Conservation (phyloP, 2,888 invertebrate species). For the Aricia artaxerxes region DNA sequence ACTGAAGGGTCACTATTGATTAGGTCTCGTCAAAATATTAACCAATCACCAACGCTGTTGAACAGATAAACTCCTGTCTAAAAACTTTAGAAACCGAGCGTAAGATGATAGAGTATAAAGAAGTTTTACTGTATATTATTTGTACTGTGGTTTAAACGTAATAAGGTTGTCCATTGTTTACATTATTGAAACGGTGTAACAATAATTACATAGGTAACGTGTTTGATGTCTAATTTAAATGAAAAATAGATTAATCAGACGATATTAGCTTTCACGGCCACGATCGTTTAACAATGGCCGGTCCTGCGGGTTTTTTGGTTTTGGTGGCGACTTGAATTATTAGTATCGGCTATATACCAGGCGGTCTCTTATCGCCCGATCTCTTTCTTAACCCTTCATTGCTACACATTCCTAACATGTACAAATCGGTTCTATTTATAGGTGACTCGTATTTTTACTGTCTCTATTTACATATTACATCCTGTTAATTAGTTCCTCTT, state of each 20-base stretch:
- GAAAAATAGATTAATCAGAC: slow-evolving; percentile 73
- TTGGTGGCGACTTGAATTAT: slow-evolving; percentile 60
- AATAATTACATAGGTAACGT: slow-evolving; percentile 64
- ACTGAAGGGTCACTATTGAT: too few relatives aligned
- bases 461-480: slow-evolving; percentile 22
- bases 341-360: slow-evolving; percentile 57
- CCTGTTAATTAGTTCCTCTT: slow-evolving; percentile 9
- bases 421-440: slow-evolving; percentile 39
- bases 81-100: too few relatives aligned
- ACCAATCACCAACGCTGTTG: too few relatives aligned
- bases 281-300: slow-evolving; percentile 72
- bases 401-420: slow-evolving; percentile 61
- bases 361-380: slow-evolving; percentile 68
- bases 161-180: slow-evolving; percentile 52
- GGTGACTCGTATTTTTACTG: slow-evolving; percentile 26
- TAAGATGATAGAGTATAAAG: background rate
- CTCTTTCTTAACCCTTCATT: slow-evolving; percentile 74
- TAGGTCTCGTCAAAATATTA: too few relatives aligned
- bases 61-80: too few relatives aligned
- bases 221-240: slow-evolving; percentile 72
- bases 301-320: slow-evolving; percentile 64
- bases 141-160: slow-evolving; percentile 26
- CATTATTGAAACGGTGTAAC: slow-evolving; percentile 61
- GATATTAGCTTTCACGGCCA: slow-evolving; percentile 67
- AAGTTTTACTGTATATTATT: background rate